A percentile compares a stretch with the other conserved stretches of the same genome.
Conservation (phyloP, 2,888 invertebrate genomes). For the Coleophora deauratella region DNA sequence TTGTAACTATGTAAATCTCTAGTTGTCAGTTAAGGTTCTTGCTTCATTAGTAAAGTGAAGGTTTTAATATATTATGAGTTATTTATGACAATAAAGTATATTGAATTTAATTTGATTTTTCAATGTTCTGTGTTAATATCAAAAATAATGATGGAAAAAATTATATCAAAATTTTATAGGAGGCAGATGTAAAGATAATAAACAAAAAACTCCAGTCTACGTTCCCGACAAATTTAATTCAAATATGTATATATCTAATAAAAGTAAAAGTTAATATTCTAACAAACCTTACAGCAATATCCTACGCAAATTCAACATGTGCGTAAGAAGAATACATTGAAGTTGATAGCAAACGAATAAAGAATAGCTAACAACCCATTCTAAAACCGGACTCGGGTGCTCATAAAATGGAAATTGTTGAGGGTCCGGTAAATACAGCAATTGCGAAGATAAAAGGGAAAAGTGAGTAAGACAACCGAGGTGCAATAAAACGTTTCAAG, state of each 20-base stretch:
- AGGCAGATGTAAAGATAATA: no score
- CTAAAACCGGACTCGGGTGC: constrained; percentile 3
- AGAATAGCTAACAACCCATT: constrained; percentile 1
- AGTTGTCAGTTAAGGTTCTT: no score
- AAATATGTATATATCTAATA: not conserved
- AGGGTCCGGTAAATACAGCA: constrained; percentile 11
- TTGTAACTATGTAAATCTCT: no score
- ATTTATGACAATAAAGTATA: no score
- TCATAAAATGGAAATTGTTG: constrained; percentile 15
- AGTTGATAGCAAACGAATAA: constrained; percentile 1
- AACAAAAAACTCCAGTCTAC: no score
- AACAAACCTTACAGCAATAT: no score
- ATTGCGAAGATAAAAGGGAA: constrained; percentile 12
- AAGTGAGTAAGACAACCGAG: constrained; percentile 13
- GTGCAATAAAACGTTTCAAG: constrained; percentile 14
- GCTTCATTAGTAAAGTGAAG: no score
- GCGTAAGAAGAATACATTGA: not conserved
- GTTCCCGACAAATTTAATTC: constrained; percentile 1
- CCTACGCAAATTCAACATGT: not conserved
- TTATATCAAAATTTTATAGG: no score
- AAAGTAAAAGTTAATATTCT: not conserved
- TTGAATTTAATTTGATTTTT: no score
- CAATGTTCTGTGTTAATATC: no score
- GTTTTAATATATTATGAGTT: no score
- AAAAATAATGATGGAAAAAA: no score